A percentile compares a stretch with the other conserved stretches of the same genome.
Conservation (phyloP, 2,888 invertebrate species). For the Platynereis dumerilii region DNA sequence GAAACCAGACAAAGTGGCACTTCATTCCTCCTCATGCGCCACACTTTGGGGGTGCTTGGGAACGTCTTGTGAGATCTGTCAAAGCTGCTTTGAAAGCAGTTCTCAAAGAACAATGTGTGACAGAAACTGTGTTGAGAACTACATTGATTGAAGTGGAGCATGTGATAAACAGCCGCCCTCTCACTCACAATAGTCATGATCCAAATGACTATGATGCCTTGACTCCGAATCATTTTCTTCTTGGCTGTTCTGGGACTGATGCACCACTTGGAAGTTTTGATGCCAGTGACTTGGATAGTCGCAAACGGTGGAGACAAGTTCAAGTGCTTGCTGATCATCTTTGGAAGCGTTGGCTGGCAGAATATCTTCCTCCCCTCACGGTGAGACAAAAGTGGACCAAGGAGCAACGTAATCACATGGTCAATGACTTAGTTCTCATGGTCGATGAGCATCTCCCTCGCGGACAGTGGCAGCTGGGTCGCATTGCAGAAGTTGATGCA, state of each 20-base stretch:
- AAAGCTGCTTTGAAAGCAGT: conserved; percentile 33
- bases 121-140: conserved; percentile 33
- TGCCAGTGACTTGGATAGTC: conserved; percentile 12
- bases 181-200: conserved; percentile 29
- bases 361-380: conserved; percentile 18
- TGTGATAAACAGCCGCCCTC: conserved; percentile 35
- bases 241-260: conserved; percentile 14
- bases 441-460: no score
- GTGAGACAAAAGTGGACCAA: conserved; percentile 24
- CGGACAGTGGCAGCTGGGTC: conserved; percentile 23
- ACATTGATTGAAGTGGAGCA: conserved; percentile 34
- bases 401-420: conserved; percentile 4
- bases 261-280: conserved; percentile 19
- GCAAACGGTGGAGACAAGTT: conserved; percentile 20
- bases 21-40: conserved; percentile 40
- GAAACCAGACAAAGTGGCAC: no score
- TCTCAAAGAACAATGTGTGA: no score
- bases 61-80: conserved; percentile 40
- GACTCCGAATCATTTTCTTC: conserved; percentile 25
- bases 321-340: conserved; percentile 25
- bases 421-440: conserved; percentile 24
- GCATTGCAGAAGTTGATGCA: conserved; percentile 16
- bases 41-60: conserved; percentile 45
- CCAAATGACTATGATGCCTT: conserved; percentile 16
- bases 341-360: conserved; percentile 25